Conservation (phyloP, 2,888 invertebrate genomes). For the Diachrysia chrysitis region DNA sequence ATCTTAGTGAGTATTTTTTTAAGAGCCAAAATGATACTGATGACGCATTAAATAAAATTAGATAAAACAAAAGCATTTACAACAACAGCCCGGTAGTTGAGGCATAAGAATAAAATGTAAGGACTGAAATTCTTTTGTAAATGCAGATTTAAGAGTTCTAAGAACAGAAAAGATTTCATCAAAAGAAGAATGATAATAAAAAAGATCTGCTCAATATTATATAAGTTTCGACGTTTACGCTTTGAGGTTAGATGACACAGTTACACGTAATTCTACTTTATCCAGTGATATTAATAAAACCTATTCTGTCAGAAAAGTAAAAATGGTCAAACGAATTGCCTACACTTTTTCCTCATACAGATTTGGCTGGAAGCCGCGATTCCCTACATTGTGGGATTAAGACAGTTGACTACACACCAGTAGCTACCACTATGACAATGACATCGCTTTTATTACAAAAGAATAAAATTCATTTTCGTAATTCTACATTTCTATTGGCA, state of each 20-base stretch:
- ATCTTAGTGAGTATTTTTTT: no score
- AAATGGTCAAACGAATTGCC: slow-evolving; percentile 50
- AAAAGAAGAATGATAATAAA: background rate
- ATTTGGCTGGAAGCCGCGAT: slow-evolving; percentile 36
- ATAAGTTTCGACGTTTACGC: background rate
- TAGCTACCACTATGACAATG: background rate
- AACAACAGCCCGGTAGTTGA: no score
- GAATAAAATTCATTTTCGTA: slow-evolving; percentile 1
- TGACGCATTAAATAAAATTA: no score
- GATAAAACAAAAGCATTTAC: no score
- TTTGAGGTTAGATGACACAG: slow-evolving; percentile 17
- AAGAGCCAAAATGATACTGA: no score
- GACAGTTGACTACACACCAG: slow-evolving; percentile 1
- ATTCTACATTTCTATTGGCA: background rate
- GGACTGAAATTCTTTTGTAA: no score
- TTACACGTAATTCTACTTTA: slow-evolving; percentile 57
- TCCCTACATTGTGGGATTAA: background rate
- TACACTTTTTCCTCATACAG: slow-evolving; percentile 54
- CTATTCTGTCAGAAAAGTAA: slow-evolving; percentile 40
- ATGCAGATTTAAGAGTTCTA: no score
- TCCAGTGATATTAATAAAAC: slow-evolving; percentile 50
- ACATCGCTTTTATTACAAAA: background rate
- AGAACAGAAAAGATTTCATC: background rate
- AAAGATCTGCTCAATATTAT: background rate
- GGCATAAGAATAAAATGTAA: no score